A percentile compares a stretch with the other conserved stretches of the same genome.
phyloP scores from a whole-genome alignment of 2,888 invertebrate genomes.

The Noctua fimbriata region DNA sequence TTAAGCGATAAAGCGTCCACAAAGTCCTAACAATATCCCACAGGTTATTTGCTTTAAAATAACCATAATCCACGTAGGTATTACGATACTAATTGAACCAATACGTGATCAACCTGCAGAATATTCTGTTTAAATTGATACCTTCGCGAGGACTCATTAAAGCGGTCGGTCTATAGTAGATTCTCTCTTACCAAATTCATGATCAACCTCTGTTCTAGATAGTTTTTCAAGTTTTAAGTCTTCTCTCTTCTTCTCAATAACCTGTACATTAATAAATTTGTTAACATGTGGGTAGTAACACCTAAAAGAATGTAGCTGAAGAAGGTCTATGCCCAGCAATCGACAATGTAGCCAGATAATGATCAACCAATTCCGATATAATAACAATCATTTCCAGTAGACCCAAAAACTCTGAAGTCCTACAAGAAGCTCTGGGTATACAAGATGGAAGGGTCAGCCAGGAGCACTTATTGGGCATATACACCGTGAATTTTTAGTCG shows the following conservation, averaged over 20 bases:
- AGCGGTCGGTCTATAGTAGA: neutral
- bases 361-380: neutral
- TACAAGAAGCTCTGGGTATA: too few relatives aligned
- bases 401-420: neutral
- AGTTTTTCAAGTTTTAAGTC: constrained; percentile 73
- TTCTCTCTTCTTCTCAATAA: constrained; percentile 78
- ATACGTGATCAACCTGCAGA: too few relatives aligned
- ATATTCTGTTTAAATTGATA: too few relatives aligned
- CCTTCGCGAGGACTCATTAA: too few relatives aligned
- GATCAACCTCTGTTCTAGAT: constrained; percentile 73
- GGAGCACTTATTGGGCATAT: too few relatives aligned
- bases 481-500: too few relatives aligned
- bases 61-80: too few relatives aligned
- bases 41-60: too few relatives aligned
- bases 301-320: neutral
- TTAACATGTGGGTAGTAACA: neutral
- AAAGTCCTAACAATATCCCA: too few relatives aligned
- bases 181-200: constrained; percentile 73
- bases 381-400: neutral
- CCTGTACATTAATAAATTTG: constrained; percentile 67
- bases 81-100: too few relatives aligned
- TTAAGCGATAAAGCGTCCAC: too few relatives aligned
- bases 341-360: neutral
- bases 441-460: too few relatives aligned
- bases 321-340: neutral